Evolutionary conservation across 2,888 invertebrate genomes (phyloP), one percentile per base, ranked within the genome.

Genomic region (Ditula angustiorana): DNA sequence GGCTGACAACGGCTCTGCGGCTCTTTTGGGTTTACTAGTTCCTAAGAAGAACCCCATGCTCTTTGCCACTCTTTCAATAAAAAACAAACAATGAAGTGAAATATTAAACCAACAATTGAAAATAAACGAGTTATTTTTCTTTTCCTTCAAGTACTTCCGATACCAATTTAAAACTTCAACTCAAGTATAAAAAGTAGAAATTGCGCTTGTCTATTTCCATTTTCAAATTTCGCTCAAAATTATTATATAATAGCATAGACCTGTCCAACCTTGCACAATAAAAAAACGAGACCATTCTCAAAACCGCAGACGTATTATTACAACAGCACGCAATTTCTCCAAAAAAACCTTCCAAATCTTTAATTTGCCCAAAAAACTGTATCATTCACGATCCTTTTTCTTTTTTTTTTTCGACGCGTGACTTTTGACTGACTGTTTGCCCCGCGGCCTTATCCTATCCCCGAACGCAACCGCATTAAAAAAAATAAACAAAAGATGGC

Each of bases 401-500:
- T 82, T 87, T 86, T 86, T 78, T 77, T 73, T 72, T 75, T 74
- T 73, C 73, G 79, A 83, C 87, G 90, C 92, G 90, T 92, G 92
- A 92, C 90, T 92, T 88, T 92, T 91, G 92, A 92, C 86, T 92
- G 92, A 92, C 92, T 91, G 89, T 85, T 86, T 80, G 79, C 83
- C 91, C 85, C 79, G 79, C 77, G 89, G 92, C 87, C 69, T 73
- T 85, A 73, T 80, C 77, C 89, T 88, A 87, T 85, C 57, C 76
- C 81, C 77, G 78, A 85, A 82, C 82, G 81, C 82, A 82, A 85
- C 88, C 85, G 83, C 85, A 85, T 73, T 81, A 80, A 84, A 85
- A 84, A 83, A 84, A 85, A 76, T 72, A 80, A 79, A 83, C 77
- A 83, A 81, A 85, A 82, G 70, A 81, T 85, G 90, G 89, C 88